Percentiles rank a stretch among this genome's conserved stretches.
These are phyloP conservation scores for Augochlorella aurata DNA, from an alignment of 2,888 invertebrate genomes.

Conservation along the genomic window DNA sequence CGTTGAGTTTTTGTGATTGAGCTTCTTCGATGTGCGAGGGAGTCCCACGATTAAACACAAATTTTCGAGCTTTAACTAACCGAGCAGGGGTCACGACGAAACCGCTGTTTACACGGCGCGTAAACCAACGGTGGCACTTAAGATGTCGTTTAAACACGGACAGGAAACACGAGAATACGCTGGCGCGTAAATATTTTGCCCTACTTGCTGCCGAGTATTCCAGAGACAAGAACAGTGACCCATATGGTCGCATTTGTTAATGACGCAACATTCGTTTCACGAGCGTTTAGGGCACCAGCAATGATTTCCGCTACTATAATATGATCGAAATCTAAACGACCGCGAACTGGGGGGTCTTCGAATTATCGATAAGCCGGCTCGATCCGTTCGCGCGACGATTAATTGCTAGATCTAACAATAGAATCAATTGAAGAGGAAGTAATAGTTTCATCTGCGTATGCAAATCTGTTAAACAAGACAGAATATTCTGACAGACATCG, in stretches of 20 bases:
- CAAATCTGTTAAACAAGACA: not conserved
- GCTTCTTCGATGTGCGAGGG: not conserved
- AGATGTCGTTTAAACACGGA: conserved; percentile 81
- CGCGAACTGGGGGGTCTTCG: not conserved
- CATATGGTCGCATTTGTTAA: conserved; percentile 76
- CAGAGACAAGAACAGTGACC: conserved; percentile 68
- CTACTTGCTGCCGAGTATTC: conserved; percentile 73
- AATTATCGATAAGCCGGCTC: not conserved
- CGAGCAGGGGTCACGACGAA: conserved; percentile 62
- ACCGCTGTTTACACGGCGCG: conserved; percentile 75
- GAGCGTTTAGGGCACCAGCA: not conserved
- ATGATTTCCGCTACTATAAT: conserved; percentile 25
- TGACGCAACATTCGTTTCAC: conserved; percentile 62
- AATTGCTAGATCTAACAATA: not conserved
- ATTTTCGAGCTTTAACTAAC: conserved; percentile 39
- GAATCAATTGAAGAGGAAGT: not conserved
- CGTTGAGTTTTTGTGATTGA: not conserved
- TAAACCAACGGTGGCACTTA: conserved; percentile 79
- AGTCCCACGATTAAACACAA: not conserved
- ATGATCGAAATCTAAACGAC: not conserved
- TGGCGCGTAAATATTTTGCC: conserved; percentile 79
- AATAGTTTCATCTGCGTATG: not conserved
- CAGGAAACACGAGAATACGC: conserved; percentile 81
- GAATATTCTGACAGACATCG: not conserved
- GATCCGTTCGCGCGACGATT: not conserved